Conservation (phyloP, 2,113 vertebrate species). For the Haliaeetus leucogaster region DNA sequence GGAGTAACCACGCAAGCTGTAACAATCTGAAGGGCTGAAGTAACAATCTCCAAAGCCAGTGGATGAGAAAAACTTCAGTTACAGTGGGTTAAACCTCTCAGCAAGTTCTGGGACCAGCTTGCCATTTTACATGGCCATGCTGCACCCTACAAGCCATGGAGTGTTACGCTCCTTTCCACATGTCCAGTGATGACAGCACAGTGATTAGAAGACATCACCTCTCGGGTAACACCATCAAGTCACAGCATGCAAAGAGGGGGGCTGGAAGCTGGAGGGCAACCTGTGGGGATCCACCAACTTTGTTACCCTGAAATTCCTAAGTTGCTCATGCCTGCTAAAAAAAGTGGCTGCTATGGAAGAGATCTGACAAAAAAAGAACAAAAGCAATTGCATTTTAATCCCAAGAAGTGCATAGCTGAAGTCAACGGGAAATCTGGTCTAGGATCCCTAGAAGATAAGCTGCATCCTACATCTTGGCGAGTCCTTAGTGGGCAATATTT, state of each 20-base stretch:
- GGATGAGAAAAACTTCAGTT: not conserved
- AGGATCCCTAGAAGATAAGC: not conserved
- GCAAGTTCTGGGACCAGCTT: not conserved
- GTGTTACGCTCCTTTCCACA: not conserved
- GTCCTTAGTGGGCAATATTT: not conserved
- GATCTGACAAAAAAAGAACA: not conserved
- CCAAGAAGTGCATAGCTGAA: fast-evolving
- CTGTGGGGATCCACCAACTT: not conserved
- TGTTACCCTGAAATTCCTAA: not conserved
- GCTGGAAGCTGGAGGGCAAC: not conserved
- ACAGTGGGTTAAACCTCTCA: not conserved
- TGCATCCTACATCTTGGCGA: not conserved
- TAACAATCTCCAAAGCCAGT: not conserved
- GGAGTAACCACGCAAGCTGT: not conserved
- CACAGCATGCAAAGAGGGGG: not conserved
- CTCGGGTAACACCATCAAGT: not conserved
- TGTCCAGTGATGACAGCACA: fast-evolving
- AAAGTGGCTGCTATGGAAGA: not conserved
- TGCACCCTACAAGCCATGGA: not conserved
- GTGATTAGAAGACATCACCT: not conserved
- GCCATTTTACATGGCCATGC: fast-evolving
- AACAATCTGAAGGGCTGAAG: not conserved
- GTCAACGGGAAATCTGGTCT: not conserved
- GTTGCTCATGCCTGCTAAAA: not conserved
- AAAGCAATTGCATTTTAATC: not conserved